Evolutionary conservation across 2,888 invertebrate genomes (phyloP).

Genomic region (Lobophora halterata): DNA sequence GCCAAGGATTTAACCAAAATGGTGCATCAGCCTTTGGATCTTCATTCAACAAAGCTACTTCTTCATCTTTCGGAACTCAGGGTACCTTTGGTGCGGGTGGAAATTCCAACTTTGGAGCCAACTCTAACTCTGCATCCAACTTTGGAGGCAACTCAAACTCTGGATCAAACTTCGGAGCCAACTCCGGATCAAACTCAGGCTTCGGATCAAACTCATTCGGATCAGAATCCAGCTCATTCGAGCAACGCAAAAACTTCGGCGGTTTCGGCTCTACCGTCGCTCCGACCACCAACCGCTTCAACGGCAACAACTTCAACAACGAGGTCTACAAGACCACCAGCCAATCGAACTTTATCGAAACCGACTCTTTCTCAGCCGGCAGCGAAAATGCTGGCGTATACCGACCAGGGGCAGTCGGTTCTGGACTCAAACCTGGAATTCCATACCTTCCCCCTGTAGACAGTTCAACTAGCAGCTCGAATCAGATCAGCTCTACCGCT

Average conservation of each 20-base stretch:
- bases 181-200: conserved; percentile 30
- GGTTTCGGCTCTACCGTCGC: conserved; percentile 39
- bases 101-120: conserved; percentile 32
- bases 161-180: conserved; percentile 33
- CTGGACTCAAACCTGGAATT: conserved; percentile 66
- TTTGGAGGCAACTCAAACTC: too few relatives aligned
- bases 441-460: conserved; percentile 72
- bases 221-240: conserved; percentile 30
- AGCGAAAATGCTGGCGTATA: conserved; percentile 53
- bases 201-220: conserved; percentile 29
- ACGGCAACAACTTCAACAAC: conserved; percentile 40
- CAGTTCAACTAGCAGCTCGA: conserved; percentile 50
- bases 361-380: conserved; percentile 62
- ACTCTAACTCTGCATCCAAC: conserved; percentile 30
- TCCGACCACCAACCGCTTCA: conserved; percentile 42
- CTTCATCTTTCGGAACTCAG: conserved; percentile 30
- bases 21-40: conserved; percentile 34
- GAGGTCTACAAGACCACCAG: conserved; percentile 53
- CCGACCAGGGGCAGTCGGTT: conserved; percentile 55
- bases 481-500: conserved; percentile 48
- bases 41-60: conserved; percentile 25
- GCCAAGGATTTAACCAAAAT: conserved; percentile 18
- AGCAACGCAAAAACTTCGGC: conserved; percentile 23
- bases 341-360: conserved; percentile 63
- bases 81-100: conserved; percentile 22